Evolutionary conservation across 2,797 vertebrate species (phyloP), one percentile per base, ranked within the genome.

Genomic region (Alcedo atthis): DNA sequence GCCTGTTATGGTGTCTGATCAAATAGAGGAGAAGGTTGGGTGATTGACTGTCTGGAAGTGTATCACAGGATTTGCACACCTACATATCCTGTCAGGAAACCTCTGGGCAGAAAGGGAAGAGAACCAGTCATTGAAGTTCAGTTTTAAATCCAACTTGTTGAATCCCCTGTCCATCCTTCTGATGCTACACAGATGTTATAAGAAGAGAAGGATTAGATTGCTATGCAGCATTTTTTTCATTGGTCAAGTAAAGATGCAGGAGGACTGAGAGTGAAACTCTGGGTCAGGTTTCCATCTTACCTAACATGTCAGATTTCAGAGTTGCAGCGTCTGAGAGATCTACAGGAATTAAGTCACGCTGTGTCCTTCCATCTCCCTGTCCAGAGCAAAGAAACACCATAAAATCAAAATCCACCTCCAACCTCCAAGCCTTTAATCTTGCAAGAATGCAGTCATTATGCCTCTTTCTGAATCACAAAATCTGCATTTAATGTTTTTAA

Each of bases 171-270:
- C 58, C 13, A 30, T 19, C 22, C 8, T 15, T 6, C n/a, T 33
- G 20, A 25, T 49, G n/a, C 10, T 53, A 28, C 22, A 53, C 6
- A 19, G 33, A 61, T 30, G 4, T 67, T 51, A 15, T 3, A 42
- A 53, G 37, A 53, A 35, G 9, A 83, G 0, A 0, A 84, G 0
- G 0, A 55, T 46, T 73, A 73, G 33, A 61, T 22, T 64, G 17
- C 3, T 43, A 28, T 18, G 9, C 3, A 58, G 1, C 1, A 15
- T 12, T 83, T 63, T 71, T 71, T 45, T 9, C 5, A 20, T 32
- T 32, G 9, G 12, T 62, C 30, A 35, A 85, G 21, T 12, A 82
- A 55, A 1, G 0, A 35, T 33, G 28, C 55, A 55, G n/a, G 46
- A 53, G 7, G 45, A 73, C 35, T 22, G 42, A 63, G 33, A 46